A percentile compares a stretch with the other conserved stretches of the same genome.
phyloP scores from a whole-genome alignment of 2,113 vertebrate species.

The Apteryx owenii region DNA sequence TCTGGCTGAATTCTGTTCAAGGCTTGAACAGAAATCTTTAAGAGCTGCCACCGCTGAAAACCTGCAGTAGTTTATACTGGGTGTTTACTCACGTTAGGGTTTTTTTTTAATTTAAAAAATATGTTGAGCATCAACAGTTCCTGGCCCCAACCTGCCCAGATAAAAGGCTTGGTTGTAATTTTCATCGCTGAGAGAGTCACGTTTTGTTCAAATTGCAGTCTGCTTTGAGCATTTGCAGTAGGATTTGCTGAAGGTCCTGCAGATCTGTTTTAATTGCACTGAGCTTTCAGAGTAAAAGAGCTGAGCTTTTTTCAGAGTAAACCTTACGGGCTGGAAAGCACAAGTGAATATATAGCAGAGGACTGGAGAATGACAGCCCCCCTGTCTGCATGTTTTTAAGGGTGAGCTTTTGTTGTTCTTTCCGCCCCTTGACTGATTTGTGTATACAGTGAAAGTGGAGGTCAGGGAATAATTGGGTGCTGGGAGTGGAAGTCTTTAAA shows the following conservation, averaged over 20 bases:
- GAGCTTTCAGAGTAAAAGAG: neutral
- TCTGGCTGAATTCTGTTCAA: neutral
- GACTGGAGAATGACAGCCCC: neutral
- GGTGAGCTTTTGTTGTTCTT: conserved; percentile 1
- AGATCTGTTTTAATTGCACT: neutral
- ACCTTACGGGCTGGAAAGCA: neutral
- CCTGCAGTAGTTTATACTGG: neutral
- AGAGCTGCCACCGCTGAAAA: neutral
- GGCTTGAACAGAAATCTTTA: neutral
- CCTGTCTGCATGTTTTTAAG: neutral
- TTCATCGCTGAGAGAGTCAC: neutral
- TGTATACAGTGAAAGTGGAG: neutral
- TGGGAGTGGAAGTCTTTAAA: conserved; percentile 11
- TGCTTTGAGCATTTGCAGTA: neutral
- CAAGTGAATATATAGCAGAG: neutral
- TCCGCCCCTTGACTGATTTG: neutral
- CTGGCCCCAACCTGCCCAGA: conserved; percentile 44
- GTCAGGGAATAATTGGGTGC: neutral
- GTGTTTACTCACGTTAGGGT: conserved; percentile 4
- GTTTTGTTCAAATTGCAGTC: neutral
- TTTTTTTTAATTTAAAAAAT: neutral
- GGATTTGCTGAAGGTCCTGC: conserved; percentile 32
- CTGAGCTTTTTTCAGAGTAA: neutral
- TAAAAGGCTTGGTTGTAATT: conserved; percentile 52
- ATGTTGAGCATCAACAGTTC: neutral